Percentiles rank a stretch among this genome's conserved stretches.
phyloP scores from a whole-genome alignment of 1,140 invertebrate genomes.

The Hirudo medicinalis region DNA sequence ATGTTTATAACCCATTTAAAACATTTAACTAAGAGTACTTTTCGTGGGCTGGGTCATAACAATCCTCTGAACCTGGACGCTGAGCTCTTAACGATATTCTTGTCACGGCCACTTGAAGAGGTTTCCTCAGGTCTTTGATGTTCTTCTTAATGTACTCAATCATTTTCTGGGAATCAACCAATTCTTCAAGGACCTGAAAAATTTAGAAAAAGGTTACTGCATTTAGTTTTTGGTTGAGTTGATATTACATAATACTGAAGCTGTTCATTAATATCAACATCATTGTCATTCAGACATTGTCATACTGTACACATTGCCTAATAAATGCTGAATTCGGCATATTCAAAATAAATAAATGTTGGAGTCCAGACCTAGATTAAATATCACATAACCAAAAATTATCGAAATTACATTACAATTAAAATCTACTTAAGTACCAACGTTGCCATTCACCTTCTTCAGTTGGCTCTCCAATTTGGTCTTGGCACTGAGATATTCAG shows the following conservation, averaged over 20 bases:
- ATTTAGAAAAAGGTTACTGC: not conserved
- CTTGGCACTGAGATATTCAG: constrained; percentile 22
- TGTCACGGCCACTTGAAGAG: constrained; percentile 60
- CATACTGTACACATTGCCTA: too few species aligned
- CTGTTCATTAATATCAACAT: too few species aligned
- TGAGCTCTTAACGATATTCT: constrained; percentile 63
- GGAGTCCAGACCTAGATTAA: too few species aligned
- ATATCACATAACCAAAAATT: too few species aligned
- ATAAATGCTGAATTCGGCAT: too few species aligned
- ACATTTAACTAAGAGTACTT: constrained; percentile 42
- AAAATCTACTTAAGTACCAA: too few species aligned
- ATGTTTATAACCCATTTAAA: not conserved
- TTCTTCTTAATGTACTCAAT: constrained; percentile 27
- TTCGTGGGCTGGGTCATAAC: constrained; percentile 61
- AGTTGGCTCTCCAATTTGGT: constrained; percentile 67
- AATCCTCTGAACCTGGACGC: constrained; percentile 65
- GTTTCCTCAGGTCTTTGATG: constrained; percentile 26
- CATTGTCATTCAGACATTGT: too few species aligned
- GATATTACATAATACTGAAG: too few species aligned
- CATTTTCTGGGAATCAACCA: constrained; percentile 52
- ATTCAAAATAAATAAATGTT: too few species aligned
- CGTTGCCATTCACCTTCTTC: constrained; percentile 52
- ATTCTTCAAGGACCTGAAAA: constrained; percentile 59
- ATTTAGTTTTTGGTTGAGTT: not conserved
- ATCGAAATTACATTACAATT: too few species aligned